phyloP scores from a whole-genome alignment of 2,888 invertebrate species.

The Apoda limacodes region DNA sequence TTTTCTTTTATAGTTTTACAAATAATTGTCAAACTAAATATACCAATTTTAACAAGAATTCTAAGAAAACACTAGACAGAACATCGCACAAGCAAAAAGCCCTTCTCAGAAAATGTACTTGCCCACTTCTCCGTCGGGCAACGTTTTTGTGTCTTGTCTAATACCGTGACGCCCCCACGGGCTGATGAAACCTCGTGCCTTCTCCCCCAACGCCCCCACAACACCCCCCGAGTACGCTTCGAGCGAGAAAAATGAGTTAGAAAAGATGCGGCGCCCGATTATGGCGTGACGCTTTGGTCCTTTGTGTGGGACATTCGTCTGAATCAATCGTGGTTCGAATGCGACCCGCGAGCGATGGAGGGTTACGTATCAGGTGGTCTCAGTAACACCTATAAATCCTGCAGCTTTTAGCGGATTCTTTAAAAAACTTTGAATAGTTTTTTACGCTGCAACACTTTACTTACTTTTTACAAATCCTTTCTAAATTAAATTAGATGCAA shows the following conservation, averaged over 20 bases:
- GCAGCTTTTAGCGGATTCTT: slow-evolving; percentile 24
- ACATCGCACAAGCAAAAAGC: too few species aligned
- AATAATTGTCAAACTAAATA: too few species aligned
- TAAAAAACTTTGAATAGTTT: background rate
- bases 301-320: slow-evolving; percentile 58
- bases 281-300: slow-evolving; percentile 53
- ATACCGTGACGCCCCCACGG: slow-evolving; percentile 61
- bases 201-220: slow-evolving; percentile 24
- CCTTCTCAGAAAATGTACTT: slow-evolving; percentile 54
- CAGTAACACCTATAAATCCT: slow-evolving; percentile 29
- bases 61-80: too few species aligned
- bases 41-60: too few species aligned
- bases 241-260: slow-evolving; percentile 70
- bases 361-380: slow-evolving; percentile 35
- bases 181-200: slow-evolving; percentile 47
- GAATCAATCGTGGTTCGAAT: slow-evolving; percentile 53
- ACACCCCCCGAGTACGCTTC: slow-evolving; percentile 33
- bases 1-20: too few species aligned
- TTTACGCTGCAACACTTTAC: background rate
- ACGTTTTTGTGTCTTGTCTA: slow-evolving; percentile 70
- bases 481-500: too few species aligned
- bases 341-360: slow-evolving; percentile 32
- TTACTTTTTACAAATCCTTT: too few species aligned
- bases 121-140: slow-evolving; percentile 53
- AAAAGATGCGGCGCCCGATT: slow-evolving; percentile 67